A percentile compares a stretch with the other conserved stretches of the same genome.
Evolutionary conservation across 2,113 vertebrate species (phyloP).

Genomic region (Hydrochoerus hydrochaeris): DNA sequence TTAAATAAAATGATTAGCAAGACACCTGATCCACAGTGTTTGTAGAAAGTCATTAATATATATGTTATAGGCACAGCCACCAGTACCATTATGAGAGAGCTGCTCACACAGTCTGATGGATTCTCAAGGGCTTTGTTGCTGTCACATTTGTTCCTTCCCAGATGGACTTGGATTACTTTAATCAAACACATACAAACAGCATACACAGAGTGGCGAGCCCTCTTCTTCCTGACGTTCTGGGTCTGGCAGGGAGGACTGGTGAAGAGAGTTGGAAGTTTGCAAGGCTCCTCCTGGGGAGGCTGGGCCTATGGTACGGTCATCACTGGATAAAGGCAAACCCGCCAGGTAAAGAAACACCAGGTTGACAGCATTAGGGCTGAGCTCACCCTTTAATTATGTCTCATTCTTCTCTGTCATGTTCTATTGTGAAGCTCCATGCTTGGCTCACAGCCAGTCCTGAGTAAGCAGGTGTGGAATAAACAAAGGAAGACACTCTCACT

Average conservation of each 20-base stretch:
- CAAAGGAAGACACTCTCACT: not conserved
- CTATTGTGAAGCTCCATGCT: not conserved
- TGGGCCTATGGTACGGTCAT: not conserved
- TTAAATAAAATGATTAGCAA: constrained; percentile 16
- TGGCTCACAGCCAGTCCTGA: not conserved
- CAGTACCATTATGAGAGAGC: not conserved
- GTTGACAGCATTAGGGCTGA: not conserved
- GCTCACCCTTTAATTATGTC: not conserved
- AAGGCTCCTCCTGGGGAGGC: not conserved
- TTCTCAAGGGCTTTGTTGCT: not conserved
- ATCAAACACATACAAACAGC: not conserved
- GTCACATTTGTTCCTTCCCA: not conserved
- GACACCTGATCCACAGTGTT: not conserved
- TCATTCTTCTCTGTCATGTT: not conserved
- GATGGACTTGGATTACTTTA: not conserved
- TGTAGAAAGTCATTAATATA: not conserved
- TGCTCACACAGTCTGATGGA: not conserved
- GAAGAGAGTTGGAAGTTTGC: not conserved
- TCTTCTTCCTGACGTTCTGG: not conserved
- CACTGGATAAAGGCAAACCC: not conserved
- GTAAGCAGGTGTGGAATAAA: not conserved
- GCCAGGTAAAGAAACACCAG: not conserved
- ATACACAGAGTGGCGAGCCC: not conserved
- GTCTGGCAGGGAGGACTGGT: not conserved
- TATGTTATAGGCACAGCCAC: not conserved